Percentiles rank a stretch among this genome's conserved stretches.
Evolutionary conservation across 2,113 vertebrate genomes (phyloP).

Genomic region (Microtus montanus): DNA sequence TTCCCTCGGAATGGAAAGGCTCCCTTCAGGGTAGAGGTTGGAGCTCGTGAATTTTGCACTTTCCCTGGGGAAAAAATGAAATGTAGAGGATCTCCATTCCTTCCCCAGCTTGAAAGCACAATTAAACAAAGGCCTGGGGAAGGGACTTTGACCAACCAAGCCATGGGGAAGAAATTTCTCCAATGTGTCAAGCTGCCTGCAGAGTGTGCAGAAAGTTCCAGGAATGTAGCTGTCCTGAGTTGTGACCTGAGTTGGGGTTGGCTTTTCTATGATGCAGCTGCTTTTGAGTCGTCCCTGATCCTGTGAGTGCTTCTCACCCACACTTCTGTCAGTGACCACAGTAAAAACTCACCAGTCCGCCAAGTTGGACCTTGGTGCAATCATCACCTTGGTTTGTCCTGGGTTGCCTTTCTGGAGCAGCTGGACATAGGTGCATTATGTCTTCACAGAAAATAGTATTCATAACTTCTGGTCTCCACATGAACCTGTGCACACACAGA

Average conservation of each 20-base stretch:
- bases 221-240: neutral
- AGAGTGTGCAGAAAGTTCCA: neutral
- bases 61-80: neutral
- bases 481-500: neutral
- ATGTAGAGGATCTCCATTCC: neutral
- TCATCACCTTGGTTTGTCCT: neutral
- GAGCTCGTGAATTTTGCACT: neutral
- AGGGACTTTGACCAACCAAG: neutral
- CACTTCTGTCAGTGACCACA: neutral
- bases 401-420: neutral
- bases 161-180: neutral
- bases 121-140: neutral
- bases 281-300: neutral
- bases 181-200: neutral
- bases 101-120: neutral
- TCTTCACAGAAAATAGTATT: neutral
- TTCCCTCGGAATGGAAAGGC: neutral
- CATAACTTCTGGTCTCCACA: neutral
- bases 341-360: neutral
- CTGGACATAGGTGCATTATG: neutral
- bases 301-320: neutral
- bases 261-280: neutral
- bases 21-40: no score
- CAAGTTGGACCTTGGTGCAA: neutral
- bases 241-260: neutral